phyloP scores from a whole-genome alignment of 2,888 invertebrate species.

The Subacronicta megacephala region DNA sequence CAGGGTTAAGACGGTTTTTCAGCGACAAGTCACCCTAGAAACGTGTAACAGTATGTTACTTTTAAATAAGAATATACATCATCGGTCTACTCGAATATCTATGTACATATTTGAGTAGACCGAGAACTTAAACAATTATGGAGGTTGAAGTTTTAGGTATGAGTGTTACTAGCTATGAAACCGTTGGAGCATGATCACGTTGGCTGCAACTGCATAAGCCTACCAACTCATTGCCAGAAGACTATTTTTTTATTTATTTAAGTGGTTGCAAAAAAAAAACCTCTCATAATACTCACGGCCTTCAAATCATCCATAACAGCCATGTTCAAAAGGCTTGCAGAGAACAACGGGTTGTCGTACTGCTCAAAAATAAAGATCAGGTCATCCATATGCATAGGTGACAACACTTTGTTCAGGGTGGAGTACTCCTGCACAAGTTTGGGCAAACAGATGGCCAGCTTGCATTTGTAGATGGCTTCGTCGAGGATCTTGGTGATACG shows the following conservation, averaged over 20 bases:
- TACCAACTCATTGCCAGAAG: too few relatives aligned
- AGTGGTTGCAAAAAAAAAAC: too few relatives aligned
- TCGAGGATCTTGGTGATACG: constrained; percentile 87
- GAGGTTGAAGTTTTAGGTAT: too few relatives aligned
- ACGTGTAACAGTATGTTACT: too few relatives aligned
- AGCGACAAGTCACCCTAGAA: constrained; percentile 78
- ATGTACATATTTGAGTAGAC: too few relatives aligned
- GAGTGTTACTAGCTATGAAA: too few relatives aligned
- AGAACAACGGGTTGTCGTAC: constrained; percentile 80
- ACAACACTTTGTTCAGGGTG: constrained; percentile 68
- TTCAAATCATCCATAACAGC: constrained; percentile 81
- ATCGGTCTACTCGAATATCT: too few relatives aligned
- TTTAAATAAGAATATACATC: too few relatives aligned
- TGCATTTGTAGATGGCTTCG: constrained; percentile 83
- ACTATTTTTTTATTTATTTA: too few relatives aligned
- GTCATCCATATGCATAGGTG: constrained; percentile 78
- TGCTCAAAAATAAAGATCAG: constrained; percentile 82
- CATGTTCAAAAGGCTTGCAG: constrained; percentile 76
- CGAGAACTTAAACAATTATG: too few relatives aligned
- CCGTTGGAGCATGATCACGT: too few relatives aligned
- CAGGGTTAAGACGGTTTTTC: constrained; percentile 81
- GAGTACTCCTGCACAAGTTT: constrained; percentile 77
- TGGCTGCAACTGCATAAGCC: too few relatives aligned
- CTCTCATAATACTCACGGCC: constrained; percentile 64
- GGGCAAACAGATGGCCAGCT: constrained; percentile 80